Evolutionary conservation across 2,797 vertebrate species (phyloP), one percentile per base, ranked within the genome.

Genomic region (Acipenser oxyrinchus): DNA sequence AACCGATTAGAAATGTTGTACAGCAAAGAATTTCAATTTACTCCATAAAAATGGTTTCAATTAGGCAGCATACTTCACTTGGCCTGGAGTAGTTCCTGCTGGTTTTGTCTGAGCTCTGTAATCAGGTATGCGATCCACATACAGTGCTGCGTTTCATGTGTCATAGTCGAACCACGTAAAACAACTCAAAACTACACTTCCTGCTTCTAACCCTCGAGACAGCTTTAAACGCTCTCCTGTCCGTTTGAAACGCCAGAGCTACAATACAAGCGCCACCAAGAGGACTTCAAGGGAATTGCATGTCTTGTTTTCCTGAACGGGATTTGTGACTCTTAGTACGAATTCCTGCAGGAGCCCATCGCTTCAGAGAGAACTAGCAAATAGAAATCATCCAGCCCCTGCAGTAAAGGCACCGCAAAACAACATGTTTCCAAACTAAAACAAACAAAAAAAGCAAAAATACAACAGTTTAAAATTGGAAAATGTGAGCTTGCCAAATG

Each of bases 251-350:
- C 37, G 64, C 50, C 52, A 48, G 68, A 37, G 49, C 64, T 74
- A 58, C 61, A n/a, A 64, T 75, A 82, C 76, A 81, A 75, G 65
- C 70, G 63, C 82, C 83, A 74, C 76, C 83, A 77, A 65, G 6
- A 74, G 84, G 12, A 57, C 62, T 69, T 66, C 8, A 9, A 3
- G 7, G 50, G 66, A 71, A 37, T 2, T 55, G 8, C 52, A 68
- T 12, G 48, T 62, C 18, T 6, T 60, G 57, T 69, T 10, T 62
- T 61, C 7, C 48, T 69, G 51, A 69, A 52, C 49, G 69, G 74
- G 73, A 77, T 78, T 82, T 82, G 77, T 76, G 81, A 73, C 74
- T 80, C 71, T 80, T 79, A 81, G 83, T 79, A 84, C 67, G 83
- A 85, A 77, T 72, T 75, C 75, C 52, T 70, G n/a, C 15, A 73